These are phyloP conservation scores for Meda fulgida DNA, from an alignment of 2,797 vertebrate species.

Conservation along the genomic window DNA sequence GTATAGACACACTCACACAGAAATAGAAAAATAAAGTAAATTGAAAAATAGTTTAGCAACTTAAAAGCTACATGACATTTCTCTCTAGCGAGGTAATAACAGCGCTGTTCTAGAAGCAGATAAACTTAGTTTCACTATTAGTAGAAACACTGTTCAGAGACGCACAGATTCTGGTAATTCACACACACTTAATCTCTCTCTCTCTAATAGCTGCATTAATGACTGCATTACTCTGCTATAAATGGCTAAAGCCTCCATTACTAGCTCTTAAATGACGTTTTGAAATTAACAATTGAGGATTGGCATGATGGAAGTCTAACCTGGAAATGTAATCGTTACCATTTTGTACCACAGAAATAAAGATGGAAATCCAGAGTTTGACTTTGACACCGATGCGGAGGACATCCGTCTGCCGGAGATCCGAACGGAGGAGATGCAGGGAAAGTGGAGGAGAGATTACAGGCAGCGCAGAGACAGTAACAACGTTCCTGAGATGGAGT, in stretches of 20 bases:
- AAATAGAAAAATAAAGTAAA: no score
- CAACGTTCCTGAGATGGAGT: slow-evolving; percentile 79
- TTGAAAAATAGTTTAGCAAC: background rate
- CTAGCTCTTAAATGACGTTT: background rate
- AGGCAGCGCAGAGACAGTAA: slow-evolving; percentile 68
- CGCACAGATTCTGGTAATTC: background rate
- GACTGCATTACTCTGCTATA: background rate
- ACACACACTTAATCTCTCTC: background rate
- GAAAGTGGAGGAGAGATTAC: slow-evolving; percentile 64
- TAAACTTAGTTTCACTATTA: background rate
- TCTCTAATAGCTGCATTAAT: background rate
- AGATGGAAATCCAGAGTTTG: slow-evolving; percentile 83
- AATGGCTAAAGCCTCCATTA: background rate
- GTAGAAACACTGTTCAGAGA: background rate
- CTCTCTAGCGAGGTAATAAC: background rate
- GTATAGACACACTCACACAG: background rate
- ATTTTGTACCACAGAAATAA: slow-evolving; percentile 74
- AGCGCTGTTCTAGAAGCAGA: background rate
- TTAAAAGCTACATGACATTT: background rate
- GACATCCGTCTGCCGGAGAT: slow-evolving; percentile 82
- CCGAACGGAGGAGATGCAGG: slow-evolving; percentile 70
- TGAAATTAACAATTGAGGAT: background rate
- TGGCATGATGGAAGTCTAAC: background rate
- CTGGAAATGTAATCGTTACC: background rate
- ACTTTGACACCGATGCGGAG: slow-evolving; percentile 78